Percentiles rank a stretch among this genome's conserved stretches.
These are phyloP conservation scores for Syrmaticus mikado DNA, from an alignment of 2,113 vertebrate genomes.

Conservation along the genomic window DNA sequence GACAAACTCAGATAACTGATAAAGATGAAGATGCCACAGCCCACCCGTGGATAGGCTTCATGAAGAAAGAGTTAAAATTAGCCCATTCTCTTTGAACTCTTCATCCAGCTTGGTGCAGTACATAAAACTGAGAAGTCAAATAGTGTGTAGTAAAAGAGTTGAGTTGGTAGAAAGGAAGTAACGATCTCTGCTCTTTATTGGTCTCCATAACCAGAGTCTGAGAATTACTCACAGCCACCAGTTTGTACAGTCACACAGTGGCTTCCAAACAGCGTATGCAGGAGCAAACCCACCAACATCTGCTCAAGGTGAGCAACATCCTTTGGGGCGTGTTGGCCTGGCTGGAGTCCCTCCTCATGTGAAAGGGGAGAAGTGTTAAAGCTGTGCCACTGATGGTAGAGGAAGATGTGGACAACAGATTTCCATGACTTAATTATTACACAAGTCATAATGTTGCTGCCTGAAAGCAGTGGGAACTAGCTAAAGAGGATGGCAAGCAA, in stretches of 20 bases:
- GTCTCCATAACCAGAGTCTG: not conserved
- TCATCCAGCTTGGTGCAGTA: slow-evolving; percentile 14
- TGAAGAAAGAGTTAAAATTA: slow-evolving; percentile 50
- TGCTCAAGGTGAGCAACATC: not conserved
- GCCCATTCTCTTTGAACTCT: slow-evolving; percentile 3
- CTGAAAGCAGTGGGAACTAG: not conserved
- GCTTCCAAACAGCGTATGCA: not conserved
- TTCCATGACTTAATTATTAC: not conserved
- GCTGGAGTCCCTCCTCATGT: not conserved
- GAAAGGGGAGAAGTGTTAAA: not conserved
- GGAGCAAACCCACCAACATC: not conserved
- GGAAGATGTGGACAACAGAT: not conserved
- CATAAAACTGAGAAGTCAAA: slow-evolving; percentile 39
- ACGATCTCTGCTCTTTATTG: not conserved
- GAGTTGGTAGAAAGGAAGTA: not conserved
- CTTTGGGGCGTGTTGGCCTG: not conserved
- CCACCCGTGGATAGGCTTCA: not conserved
- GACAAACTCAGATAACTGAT: slow-evolving; percentile 35
- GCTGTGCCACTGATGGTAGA: not conserved
- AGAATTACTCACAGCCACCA: not conserved
- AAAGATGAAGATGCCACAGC: slow-evolving; percentile 20
- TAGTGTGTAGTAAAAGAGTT: slow-evolving; percentile 30
- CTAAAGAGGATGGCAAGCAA: not conserved
- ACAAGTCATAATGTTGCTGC: not conserved
- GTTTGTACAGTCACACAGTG: not conserved